Evolutionary conservation across 2,888 invertebrate genomes (phyloP).

Genomic region (Yponomeuta evonymella): DNA sequence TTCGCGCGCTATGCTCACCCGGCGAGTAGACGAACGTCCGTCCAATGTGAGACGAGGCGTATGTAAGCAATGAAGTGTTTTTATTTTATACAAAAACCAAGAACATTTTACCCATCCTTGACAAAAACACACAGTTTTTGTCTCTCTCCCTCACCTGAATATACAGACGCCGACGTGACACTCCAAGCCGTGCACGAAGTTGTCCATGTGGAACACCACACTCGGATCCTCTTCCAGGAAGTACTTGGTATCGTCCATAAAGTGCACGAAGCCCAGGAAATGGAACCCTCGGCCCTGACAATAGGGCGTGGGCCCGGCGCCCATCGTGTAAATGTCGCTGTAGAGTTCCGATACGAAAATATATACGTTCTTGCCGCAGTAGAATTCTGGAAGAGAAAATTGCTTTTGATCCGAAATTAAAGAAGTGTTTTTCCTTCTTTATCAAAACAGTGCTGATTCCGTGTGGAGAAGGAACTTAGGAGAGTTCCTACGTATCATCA

Average conservation of each 20-base stretch:
- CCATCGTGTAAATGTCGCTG: conserved; percentile 65
- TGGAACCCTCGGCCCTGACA: conserved; percentile 57
- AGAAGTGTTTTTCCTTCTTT: neutral
- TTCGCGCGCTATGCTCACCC: too few species aligned
- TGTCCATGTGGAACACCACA: conserved; percentile 56
- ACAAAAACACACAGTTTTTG: too few species aligned
- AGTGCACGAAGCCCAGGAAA: conserved; percentile 63
- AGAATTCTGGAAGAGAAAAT: conserved; percentile 44
- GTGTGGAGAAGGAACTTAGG: too few species aligned
- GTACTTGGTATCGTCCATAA: conserved; percentile 54
- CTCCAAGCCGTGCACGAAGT: conserved; percentile 61
- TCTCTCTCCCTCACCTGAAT: conserved; percentile 42
- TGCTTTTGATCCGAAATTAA: neutral
- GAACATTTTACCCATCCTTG: too few species aligned
- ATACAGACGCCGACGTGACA: conserved; percentile 60
- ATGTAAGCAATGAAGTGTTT: neutral
- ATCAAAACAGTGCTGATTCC: neutral
- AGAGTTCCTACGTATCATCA: too few species aligned
- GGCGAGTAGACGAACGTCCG: too few species aligned
- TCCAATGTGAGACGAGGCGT: too few species aligned
- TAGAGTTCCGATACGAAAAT: conserved; percentile 61
- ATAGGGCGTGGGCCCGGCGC: conserved; percentile 48
- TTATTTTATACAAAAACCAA: too few species aligned
- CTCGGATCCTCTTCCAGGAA: conserved; percentile 59
- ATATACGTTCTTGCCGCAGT: conserved; percentile 64